These are phyloP conservation scores for Pseudococcus longispinus DNA, from an alignment of 2,888 invertebrate species.

Conservation along the genomic window DNA sequence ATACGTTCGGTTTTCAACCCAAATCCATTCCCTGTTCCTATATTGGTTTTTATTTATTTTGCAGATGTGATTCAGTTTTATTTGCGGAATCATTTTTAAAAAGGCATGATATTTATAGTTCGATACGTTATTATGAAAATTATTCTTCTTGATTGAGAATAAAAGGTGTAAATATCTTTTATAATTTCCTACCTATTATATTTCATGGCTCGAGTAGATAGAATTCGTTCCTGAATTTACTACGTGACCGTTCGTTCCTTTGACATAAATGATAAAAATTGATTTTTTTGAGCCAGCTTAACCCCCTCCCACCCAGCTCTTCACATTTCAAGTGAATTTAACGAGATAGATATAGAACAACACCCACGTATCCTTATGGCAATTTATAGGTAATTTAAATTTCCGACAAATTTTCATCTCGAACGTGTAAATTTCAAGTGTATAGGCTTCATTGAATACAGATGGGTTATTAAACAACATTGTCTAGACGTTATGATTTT, in stretches of 20 bases:
- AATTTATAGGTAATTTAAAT: not conserved
- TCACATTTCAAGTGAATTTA: not conserved
- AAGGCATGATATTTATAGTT: not conserved
- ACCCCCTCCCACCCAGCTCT: too few relatives aligned
- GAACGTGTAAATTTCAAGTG: not conserved
- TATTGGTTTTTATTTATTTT: constrained; percentile 11
- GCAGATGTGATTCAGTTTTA: not conserved
- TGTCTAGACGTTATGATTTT: constrained; percentile 43
- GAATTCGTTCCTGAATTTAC: not conserved
- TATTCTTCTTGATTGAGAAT: not conserved
- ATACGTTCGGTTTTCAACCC: not conserved
- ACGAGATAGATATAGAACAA: not conserved
- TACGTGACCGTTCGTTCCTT: not conserved
- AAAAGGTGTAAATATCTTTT: not conserved
- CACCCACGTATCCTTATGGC: not conserved
- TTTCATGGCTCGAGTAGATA: not conserved
- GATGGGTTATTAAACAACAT: constrained; percentile 26
- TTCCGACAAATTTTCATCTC: not conserved
- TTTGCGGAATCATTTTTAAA: not conserved
- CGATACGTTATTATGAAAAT: not conserved
- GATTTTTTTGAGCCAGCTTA: too few relatives aligned
- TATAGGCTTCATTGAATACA: constrained; percentile 17
- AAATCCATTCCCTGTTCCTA: not conserved
- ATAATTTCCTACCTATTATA: not conserved
- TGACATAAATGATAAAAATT: too few relatives aligned